Evolutionary conservation across 2,888 invertebrate species (phyloP).

Genomic region (Aromia moschata): DNA sequence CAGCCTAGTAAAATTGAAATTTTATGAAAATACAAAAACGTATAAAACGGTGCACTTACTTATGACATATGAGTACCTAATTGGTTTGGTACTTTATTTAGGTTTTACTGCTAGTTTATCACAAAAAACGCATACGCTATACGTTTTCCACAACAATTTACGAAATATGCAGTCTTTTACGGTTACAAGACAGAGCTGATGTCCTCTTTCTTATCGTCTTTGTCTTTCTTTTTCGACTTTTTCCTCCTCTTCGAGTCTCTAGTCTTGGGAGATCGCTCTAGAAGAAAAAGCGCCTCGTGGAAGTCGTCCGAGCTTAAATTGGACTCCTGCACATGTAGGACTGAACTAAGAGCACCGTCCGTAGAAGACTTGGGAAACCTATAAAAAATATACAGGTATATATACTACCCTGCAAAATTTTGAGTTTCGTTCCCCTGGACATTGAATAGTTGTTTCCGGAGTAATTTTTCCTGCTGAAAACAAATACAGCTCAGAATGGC

Average conservation of each 20-base stretch:
- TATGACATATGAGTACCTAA: slow-evolving; percentile 6
- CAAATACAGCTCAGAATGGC: too few species aligned
- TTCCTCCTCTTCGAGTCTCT: slow-evolving; percentile 64
- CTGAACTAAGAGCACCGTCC: slow-evolving; percentile 68
- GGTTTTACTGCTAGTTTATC: slow-evolving; percentile 43
- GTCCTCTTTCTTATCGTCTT: slow-evolving; percentile 62
- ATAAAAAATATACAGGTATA: too few species aligned
- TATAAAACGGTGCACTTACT: slow-evolving; percentile 24
- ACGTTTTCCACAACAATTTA: slow-evolving; percentile 49
- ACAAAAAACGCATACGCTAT: slow-evolving; percentile 52
- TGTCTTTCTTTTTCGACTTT: slow-evolving; percentile 64
- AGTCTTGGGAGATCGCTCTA: slow-evolving; percentile 66
- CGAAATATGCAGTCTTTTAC: slow-evolving; percentile 52
- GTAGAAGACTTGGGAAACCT: slow-evolving; percentile 68
- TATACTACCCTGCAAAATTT: too few species aligned
- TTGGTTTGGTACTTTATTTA: slow-evolving; percentile 36
- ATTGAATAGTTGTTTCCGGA: too few species aligned
- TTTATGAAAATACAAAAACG: slow-evolving; percentile 21
- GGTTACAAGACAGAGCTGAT: slow-evolving; percentile 64
- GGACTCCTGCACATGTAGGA: slow-evolving; percentile 67
- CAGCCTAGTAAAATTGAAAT: too few species aligned
- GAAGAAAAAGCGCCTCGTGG: slow-evolving; percentile 67
- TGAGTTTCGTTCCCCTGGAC: too few species aligned
- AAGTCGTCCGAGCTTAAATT: slow-evolving; percentile 69
- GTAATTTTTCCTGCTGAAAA: too few species aligned